A percentile compares a stretch with the other conserved stretches of the same genome.
These are phyloP conservation scores for Poecilia wingei DNA, from an alignment of 2,797 vertebrate species.

Conservation along the genomic window DNA sequence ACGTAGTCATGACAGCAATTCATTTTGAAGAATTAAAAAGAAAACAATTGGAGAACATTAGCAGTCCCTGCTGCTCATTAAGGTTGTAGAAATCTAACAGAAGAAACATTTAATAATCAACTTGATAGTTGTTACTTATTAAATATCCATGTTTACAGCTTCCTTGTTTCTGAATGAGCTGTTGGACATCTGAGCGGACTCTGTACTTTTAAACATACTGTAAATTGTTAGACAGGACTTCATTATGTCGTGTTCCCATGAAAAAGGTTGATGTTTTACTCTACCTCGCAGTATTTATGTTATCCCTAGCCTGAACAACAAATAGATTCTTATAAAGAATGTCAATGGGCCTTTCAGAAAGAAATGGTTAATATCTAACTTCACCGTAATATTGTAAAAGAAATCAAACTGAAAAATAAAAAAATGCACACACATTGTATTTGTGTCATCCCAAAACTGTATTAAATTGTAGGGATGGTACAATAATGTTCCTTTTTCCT, in stretches of 20 bases:
- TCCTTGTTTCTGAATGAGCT: background rate
- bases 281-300: background rate
- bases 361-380: background rate
- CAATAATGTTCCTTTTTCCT: background rate
- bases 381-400: background rate
- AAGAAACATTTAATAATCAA: background rate
- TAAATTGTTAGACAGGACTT: conserved; percentile 13
- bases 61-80: background rate
- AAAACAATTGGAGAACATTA: background rate
- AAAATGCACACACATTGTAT: background rate
- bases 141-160: background rate
- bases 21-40: background rate
- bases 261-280: conserved; percentile 8
- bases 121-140: background rate
- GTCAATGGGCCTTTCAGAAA: background rate
- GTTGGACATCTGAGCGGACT: background rate
- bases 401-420: background rate
- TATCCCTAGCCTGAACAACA: background rate
- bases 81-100: background rate
- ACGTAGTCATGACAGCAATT: background rate
- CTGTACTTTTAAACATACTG: background rate
- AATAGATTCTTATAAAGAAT: conserved; percentile 6
- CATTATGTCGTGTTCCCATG: background rate
- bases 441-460: background rate
- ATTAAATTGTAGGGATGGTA: background rate